A percentile compares a stretch with the other conserved stretches of the same genome.
phyloP scores from a whole-genome alignment of 1,140 invertebrate genomes.

The Heterodera carotae region DNA sequence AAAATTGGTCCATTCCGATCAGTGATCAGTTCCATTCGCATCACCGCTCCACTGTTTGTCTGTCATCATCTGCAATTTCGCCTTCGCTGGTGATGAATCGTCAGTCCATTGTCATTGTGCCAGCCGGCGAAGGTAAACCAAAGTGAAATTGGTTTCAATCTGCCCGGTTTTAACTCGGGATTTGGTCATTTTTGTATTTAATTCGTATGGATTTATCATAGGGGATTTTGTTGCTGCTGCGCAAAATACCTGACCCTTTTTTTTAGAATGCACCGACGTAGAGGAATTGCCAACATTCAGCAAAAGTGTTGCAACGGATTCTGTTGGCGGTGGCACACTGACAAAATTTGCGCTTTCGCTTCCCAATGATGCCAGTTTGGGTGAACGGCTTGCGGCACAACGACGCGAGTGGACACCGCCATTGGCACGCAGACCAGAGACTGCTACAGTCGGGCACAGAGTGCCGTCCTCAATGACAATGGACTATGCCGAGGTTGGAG shows the following conservation, averaged over 20 bases:
- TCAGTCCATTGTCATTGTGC: conserved; percentile 7
- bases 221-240: too few relatives aligned
- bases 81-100: conserved; percentile 8
- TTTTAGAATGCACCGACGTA: not conserved
- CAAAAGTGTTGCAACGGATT: not conserved
- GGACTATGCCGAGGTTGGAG: conserved; percentile 3
- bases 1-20: too few relatives aligned
- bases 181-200: too few relatives aligned
- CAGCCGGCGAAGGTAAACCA: not conserved
- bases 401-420: not conserved
- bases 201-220: too few relatives aligned
- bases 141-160: too few relatives aligned
- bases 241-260: too few relatives aligned
- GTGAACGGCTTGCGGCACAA: not conserved
- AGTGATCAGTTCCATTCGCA: not conserved
- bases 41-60: conserved; percentile 6
- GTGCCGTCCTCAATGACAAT: not conserved
- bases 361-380: conserved; percentile 6
- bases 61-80: not conserved
- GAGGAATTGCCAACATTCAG: not conserved
- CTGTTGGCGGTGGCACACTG: not conserved
- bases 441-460: not conserved
- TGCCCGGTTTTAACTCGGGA: too few relatives aligned
- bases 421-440: too few relatives aligned
- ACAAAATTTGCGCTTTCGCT: conserved; percentile 3